phyloP scores from a whole-genome alignment of 2,888 invertebrate species.

The Pardosa pseudoannulata region DNA sequence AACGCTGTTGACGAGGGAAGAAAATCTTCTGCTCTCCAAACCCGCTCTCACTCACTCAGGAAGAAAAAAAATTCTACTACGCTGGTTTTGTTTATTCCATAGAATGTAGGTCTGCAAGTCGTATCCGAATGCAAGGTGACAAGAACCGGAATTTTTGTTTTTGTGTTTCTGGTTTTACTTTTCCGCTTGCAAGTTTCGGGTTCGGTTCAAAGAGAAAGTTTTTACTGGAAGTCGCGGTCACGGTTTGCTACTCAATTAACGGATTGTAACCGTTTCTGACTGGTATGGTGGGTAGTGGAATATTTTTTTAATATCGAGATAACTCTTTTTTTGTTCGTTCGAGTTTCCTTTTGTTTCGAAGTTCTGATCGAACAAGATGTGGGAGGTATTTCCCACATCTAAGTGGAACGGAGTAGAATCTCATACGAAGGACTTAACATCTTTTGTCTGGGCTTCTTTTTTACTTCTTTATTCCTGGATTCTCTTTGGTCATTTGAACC shows the following conservation, averaged over 20 bases:
- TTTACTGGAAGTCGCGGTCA: slow-evolving; percentile 53
- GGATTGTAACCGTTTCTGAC: slow-evolving; percentile 70
- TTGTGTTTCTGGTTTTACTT: slow-evolving; percentile 37
- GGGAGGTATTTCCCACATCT: slow-evolving; percentile 36
- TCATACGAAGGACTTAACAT: neutral
- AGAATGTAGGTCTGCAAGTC: slow-evolving; percentile 61
- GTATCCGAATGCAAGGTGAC: slow-evolving; percentile 65
- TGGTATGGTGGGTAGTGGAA: slow-evolving; percentile 53
- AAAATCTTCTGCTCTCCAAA: slow-evolving; percentile 49
- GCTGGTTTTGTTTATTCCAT: slow-evolving; percentile 26
- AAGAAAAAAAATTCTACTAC: slow-evolving; percentile 39
- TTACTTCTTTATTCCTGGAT: neutral
- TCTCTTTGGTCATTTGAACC: neutral
- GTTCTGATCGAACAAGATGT: slow-evolving; percentile 19
- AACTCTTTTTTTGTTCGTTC: too few relatives aligned
- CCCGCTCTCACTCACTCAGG: slow-evolving; percentile 28
- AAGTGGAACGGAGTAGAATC: slow-evolving; percentile 5
- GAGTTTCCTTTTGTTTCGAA: neutral
- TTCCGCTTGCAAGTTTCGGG: slow-evolving; percentile 46
- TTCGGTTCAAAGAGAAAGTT: slow-evolving; percentile 49
- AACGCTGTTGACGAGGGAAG: slow-evolving; percentile 21
- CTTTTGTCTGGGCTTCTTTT: neutral
- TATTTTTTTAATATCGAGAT: neutral
- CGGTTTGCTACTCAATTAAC: slow-evolving; percentile 62
- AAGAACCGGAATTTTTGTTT: slow-evolving; percentile 65